Base-by-base conservation (phyloP, 2,888 invertebrate genomes). In the Heliconius charithonia region DNA sequence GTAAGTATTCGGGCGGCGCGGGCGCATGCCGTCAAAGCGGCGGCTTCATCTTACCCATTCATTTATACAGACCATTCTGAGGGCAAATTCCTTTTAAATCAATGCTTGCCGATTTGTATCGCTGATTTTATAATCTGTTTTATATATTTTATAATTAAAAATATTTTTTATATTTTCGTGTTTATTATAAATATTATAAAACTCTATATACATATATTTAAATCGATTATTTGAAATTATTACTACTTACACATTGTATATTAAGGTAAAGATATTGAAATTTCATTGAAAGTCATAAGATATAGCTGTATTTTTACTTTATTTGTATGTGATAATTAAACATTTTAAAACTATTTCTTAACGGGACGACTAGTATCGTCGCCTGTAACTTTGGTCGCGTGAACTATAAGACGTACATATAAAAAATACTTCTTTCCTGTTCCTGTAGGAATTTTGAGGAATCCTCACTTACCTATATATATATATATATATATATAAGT, bases 1-100 rank as follows among this genome's bases (percentile, higher is more conserved):
- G 69, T 75, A 76, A 62, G 63, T 41, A 76, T 45, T 76, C 76
- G 76, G 59, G 69, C 79, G 74, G 73, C 79, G 80, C 80, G 66
- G 76, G 70, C 78, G 78, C 78, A 74, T 51, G 62, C 74, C 80
- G 76, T 80, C 80, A 80, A 80, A 80, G 80, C 73, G 74, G 25
- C 76, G 79, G 76, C 73, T 78, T 79, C 80, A 80, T 79, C 59
- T 80, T 79, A 79, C 74, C 73, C 80, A 80, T 80, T 80, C 80
- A 80, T 80, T 80, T 80, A 80, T 79, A 76, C 80, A 76, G 63
- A 73, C 67, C 63, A 76, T 75, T 78, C 72, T 73, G 59, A 76
- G 80, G 80, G 76, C 76, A 80, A 75, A 81, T 81, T 76, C 81
- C 51, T 80, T 76, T 37, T 75, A 37, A 78, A 72, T 75, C 56